Base-by-base conservation (phyloP, 2,797 vertebrate genomes). In the Pelochelys cantorii region DNA sequence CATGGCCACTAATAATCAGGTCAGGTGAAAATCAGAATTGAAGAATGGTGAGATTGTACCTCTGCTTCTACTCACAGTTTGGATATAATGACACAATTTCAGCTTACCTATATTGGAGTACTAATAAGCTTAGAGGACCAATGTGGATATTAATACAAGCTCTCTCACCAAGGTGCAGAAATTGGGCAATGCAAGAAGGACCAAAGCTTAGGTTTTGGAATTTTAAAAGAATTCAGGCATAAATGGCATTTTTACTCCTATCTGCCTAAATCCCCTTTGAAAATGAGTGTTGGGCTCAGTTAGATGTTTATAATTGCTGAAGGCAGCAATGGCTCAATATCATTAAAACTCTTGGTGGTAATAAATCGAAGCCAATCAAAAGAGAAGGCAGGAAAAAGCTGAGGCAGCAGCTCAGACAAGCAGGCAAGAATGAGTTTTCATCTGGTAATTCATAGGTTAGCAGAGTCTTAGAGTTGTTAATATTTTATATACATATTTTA, bases 1-100 rank as follows among this genome's bases (percentile, higher is more conserved):
- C n/a, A 37, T 18, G n/a, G 5, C 18, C n/a, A 22, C 18, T 71
- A 37, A 71, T 37, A 71, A 71, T 37, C 34, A 71, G 68, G 20
- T 71, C 34, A n/a, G n/a, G 12, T 29, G 18, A 42, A 90, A n/a
- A 52, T 48, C 1, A 0, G 7, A 13, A 48, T 42, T 42, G 8
- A 1, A 0, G 0, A 31, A 52, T 22, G 31, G 9, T 2, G 60
- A 59, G 27, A 4, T 11, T n/a, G 5, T 1, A 0, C 0, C 54
- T 2, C 15, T 74, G n/a, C 34, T 74, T 4, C n/a, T 74, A 25
- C 23, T 65, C 20, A 62, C 53, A 42, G 31, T 37, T 6, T 37
- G 22, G 53, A 81, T 62, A 83, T 3, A 77, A 1, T 20, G 14
- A 10, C 14, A 74, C 4, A 8, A 56, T 81, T 54, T 92, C 59